Conservation (phyloP, 2,888 invertebrate genomes). For the Euphydryas editha region DNA sequence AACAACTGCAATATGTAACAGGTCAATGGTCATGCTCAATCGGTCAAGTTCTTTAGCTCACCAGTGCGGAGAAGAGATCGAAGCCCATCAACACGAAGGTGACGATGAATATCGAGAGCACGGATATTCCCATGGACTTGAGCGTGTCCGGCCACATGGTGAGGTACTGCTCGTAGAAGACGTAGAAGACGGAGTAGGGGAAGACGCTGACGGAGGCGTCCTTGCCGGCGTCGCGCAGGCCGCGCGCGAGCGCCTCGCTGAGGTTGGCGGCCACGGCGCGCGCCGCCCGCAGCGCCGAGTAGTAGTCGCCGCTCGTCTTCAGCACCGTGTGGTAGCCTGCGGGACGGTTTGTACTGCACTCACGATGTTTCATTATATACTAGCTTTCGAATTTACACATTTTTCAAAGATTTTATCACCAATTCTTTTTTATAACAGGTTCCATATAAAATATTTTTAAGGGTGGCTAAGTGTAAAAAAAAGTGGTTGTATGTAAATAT, state of each 20-base stretch:
- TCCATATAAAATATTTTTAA: too few relatives aligned
- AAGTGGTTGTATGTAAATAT: too few relatives aligned
- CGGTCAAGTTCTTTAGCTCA: slow-evolving; percentile 54
- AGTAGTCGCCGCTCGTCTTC: slow-evolving; percentile 95
- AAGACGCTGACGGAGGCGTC: slow-evolving; percentile 87
- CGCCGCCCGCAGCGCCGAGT: slow-evolving; percentile 92
- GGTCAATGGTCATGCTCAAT: too few relatives aligned
- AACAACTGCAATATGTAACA: too few relatives aligned
- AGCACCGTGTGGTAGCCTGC: slow-evolving; percentile 95
- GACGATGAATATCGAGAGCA: slow-evolving; percentile 96
- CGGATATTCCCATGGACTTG: slow-evolving; percentile 93
- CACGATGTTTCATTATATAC: too few relatives aligned
- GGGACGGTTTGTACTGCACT: neutral
- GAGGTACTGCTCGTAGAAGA: slow-evolving; percentile 99
- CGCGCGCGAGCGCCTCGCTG: slow-evolving; percentile 87
- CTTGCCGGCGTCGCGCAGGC: slow-evolving; percentile 76
- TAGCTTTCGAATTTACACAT: too few relatives aligned
- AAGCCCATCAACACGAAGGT: slow-evolving; percentile 96
- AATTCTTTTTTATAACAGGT: too few relatives aligned
- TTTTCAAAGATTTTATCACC: too few relatives aligned
- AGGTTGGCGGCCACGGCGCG: slow-evolving; percentile 92
- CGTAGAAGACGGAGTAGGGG: slow-evolving; percentile 97
- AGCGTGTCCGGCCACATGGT: slow-evolving; percentile 97
- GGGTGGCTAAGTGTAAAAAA: too few relatives aligned
- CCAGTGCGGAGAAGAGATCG: slow-evolving; percentile 94